Evolutionary conservation across 2,113 vertebrate species (phyloP).

Genomic region (Mohoua ochrocephala): DNA sequence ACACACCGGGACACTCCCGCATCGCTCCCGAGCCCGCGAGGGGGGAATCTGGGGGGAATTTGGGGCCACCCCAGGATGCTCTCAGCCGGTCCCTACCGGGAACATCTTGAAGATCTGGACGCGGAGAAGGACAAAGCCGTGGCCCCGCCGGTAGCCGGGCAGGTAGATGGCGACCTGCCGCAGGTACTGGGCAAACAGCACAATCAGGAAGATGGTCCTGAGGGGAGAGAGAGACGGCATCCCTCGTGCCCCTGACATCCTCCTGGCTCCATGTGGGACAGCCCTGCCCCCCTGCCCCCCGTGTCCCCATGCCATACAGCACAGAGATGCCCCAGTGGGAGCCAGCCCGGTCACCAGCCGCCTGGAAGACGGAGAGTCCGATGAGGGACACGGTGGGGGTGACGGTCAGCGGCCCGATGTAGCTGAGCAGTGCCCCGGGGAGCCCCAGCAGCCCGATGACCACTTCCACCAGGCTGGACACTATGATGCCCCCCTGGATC

Average conservation of each 20-base stretch:
- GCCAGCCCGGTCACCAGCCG: constrained; percentile 87
- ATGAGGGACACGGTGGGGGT: constrained; percentile 95
- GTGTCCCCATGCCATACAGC: constrained; percentile 65
- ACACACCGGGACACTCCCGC: accelerated
- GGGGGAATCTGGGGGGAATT: accelerated
- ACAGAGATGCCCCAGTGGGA: constrained; percentile 93
- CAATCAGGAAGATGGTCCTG: constrained; percentile 89
- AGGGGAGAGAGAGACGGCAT: not conserved
- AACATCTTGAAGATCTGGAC: constrained; percentile 97
- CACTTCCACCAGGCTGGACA: constrained; percentile 88
- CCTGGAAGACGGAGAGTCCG: constrained; percentile 90
- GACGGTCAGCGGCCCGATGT: constrained; percentile 93
- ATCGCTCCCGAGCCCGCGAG: accelerated
- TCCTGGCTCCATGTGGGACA: not conserved
- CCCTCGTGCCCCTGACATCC: accelerated
- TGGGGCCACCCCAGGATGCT: not conserved
- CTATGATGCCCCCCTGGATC: constrained; percentile 93
- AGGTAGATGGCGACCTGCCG: constrained; percentile 77
- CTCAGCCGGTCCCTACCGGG: constrained; percentile 73
- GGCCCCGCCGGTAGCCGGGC: constrained; percentile 78
- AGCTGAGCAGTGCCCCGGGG: constrained; percentile 88
- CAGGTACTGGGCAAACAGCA: constrained; percentile 93
- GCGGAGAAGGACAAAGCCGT: constrained; percentile 76
- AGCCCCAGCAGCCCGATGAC: constrained; percentile 85
- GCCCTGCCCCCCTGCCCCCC: accelerated